Evolutionary conservation across 2,888 invertebrate species (phyloP).

Genomic region (Orthonychiurus folsomi): DNA sequence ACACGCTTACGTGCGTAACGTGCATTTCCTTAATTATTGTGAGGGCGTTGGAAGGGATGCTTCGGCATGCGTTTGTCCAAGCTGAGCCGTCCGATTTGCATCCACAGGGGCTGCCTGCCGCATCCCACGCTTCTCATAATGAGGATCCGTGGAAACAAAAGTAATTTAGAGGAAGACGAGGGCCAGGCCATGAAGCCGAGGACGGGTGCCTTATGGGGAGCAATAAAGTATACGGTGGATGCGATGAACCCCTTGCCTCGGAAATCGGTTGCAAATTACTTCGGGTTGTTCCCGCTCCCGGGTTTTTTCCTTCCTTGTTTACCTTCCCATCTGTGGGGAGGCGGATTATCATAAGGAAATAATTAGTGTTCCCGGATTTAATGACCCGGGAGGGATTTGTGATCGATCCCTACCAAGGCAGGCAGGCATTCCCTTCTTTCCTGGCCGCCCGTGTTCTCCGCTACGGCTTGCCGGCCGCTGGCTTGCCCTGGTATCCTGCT

Average conservation of each 20-base stretch:
- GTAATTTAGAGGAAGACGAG: neutral
- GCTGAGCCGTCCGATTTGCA: too few species aligned
- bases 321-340: constrained; percentile 12
- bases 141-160: constrained; percentile 1
- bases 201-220: too few species aligned
- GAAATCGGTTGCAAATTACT: constrained; percentile 7
- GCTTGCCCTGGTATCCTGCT: neutral
- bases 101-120: too few species aligned
- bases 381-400: constrained; percentile 18
- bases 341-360: constrained; percentile 17
- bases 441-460: neutral
- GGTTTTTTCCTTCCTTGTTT: neutral
- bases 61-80: too few species aligned
- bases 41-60: too few species aligned
- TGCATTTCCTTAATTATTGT: too few species aligned
- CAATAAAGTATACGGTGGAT: neutral
- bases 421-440: neutral
- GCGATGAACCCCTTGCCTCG: too few species aligned
- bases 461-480: neutral
- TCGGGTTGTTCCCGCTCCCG: neutral
- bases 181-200: too few species aligned
- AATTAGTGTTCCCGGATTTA: constrained; percentile 17
- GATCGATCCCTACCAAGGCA: constrained; percentile 10
- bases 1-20: too few species aligned
- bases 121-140: too few species aligned